Evolutionary conservation across 2,888 invertebrate species (phyloP), one percentile per base, ranked within the genome.

Genomic region (Cacoxenus indagator): DNA sequence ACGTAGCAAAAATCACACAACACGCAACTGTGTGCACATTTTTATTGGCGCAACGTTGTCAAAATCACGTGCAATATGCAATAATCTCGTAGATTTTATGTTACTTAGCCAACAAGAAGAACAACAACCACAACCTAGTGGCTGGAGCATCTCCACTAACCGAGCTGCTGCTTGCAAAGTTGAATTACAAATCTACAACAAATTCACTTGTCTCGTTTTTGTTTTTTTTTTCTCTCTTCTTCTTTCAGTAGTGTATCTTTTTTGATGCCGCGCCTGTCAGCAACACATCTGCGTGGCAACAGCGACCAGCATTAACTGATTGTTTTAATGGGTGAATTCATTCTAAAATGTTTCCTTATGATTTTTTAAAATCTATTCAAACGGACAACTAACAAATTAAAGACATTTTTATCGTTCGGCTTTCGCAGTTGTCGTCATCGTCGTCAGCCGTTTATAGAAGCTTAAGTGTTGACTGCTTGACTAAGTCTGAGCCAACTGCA

Each of bases 11-110:
- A 31, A 37, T n/a, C 31, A 9, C 27, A 59, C n/a, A 14, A 19
- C 26, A 31, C 29, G 29, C 14, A 17, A 9, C 31, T 5, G 46
- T 26, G 64, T 24, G 64, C 68, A 75, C 69, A 78, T 76, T 84
- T 85, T 79, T 80, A 84, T 81, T 81, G 84, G 83, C 83, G 77
- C 73, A 71, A n/a, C 68, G 69, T 76, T 85, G 84, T 81, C 84
- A 84, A 79, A 82, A 85, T 78, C 81, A 75, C 75, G 72, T 75
- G 77, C 81, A 77, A 75, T 75, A 71, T 71, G 73, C 83, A 82
- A 84, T 84, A 81, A 84, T 75, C 70, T 81, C 57, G 51, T 37
- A 67, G 61, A 77, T 70, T 84, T 84, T 83, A 84, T 81, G 77
- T 70, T 1, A 8, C 8, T 37, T 37, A 11, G 8, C 37, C 62